phyloP scores from a whole-genome alignment of 2,888 invertebrate genomes.

The Gortyna flavago region DNA sequence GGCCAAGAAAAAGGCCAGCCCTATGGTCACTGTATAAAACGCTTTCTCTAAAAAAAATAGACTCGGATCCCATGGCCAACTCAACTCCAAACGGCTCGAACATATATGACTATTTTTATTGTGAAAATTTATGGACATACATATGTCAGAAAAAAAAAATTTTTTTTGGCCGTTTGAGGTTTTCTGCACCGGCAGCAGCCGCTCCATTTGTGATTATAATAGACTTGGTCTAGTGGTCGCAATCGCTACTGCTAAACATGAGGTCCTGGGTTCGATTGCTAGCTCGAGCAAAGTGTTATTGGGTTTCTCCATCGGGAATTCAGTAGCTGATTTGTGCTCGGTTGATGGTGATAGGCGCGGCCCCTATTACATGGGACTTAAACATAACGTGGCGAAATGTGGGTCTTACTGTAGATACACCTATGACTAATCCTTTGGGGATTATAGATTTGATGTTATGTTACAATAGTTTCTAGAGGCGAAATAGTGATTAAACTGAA shows the following conservation, averaged over 20 bases:
- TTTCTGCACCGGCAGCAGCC: too few species aligned
- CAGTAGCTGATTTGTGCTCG: not conserved
- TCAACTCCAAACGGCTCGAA: too few species aligned
- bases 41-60: too few species aligned
- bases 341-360: not conserved
- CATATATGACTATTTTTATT: too few species aligned
- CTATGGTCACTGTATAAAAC: too few species aligned
- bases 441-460: not conserved
- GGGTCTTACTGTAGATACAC: not conserved
- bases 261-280: not conserved
- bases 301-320: not conserved
- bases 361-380: not conserved
- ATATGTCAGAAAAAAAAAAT: too few species aligned
- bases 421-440: not conserved
- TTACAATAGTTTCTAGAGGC: not conserved
- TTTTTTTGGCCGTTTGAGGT: too few species aligned
- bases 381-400: not conserved
- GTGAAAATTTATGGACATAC: too few species aligned
- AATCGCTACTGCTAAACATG: not conserved
- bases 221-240: not conserved
- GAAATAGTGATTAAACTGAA: not conserved
- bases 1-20: too few species aligned
- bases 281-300: not conserved
- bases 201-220: too few species aligned
- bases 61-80: too few species aligned